These are phyloP conservation scores for Cryptops parisi DNA, from an alignment of 2,888 invertebrate genomes.

Conservation along the genomic window DNA sequence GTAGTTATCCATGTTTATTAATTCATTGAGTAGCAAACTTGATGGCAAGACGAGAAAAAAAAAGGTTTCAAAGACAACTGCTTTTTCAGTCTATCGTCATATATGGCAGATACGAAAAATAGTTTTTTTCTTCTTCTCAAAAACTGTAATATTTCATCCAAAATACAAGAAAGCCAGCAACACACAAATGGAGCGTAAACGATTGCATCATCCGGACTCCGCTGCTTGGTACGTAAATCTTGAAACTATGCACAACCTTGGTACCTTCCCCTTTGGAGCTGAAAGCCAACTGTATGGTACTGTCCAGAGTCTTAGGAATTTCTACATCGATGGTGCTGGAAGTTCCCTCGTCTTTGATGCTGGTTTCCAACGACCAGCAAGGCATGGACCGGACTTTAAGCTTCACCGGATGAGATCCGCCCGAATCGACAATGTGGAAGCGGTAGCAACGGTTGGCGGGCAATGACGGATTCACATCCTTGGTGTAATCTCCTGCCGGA, in stretches of 20 bases:
- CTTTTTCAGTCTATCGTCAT: too few species aligned
- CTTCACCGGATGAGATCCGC: slow-evolving; percentile 1
- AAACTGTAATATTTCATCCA: too few species aligned
- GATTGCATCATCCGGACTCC: too few species aligned
- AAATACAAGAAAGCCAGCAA: too few species aligned
- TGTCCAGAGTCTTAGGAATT: neutral
- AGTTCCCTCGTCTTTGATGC: neutral
- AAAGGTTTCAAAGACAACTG: too few species aligned
- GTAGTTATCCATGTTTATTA: too few species aligned
- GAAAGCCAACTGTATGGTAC: neutral
- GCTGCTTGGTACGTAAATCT: neutral
- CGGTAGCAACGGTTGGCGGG: neutral
- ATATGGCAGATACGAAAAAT: too few species aligned
- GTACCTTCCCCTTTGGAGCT: slow-evolving; percentile 1
- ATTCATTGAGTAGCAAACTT: too few species aligned
- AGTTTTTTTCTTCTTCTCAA: too few species aligned
- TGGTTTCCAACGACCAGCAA: neutral
- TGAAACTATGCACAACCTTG: slow-evolving; percentile 6
- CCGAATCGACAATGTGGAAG: slow-evolving; percentile 6
- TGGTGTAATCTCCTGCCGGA: neutral
- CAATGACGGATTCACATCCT: neutral
- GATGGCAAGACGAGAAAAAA: too few species aligned
- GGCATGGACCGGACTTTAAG: neutral
- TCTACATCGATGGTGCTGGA: neutral
- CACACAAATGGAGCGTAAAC: too few species aligned